Conservation (phyloP, 2,888 invertebrate species). For the Volucella bombylans region DNA sequence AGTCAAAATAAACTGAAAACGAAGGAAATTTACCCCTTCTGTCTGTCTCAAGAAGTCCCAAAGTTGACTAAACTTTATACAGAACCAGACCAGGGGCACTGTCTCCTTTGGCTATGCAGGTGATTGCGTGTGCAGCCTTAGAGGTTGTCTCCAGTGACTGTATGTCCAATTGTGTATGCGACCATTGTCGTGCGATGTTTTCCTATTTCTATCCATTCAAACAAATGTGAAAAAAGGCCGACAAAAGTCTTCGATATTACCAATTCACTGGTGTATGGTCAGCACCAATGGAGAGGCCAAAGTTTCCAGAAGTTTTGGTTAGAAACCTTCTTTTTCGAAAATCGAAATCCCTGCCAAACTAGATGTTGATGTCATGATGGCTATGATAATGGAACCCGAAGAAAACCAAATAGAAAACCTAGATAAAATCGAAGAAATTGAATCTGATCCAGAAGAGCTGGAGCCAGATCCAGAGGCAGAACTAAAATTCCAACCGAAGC, state of each 20-base stretch:
- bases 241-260: slow-evolving; percentile 87
- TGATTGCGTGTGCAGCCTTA: slow-evolving; percentile 89
- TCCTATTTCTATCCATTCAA: slow-evolving; percentile 89
- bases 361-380: neutral
- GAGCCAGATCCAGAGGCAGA: neutral
- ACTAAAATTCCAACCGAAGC: neutral
- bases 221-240: slow-evolving; percentile 89
- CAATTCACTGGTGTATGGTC: slow-evolving; percentile 86
- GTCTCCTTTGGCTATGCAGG: slow-evolving; percentile 88
- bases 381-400: neutral
- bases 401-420: neutral
- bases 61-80: slow-evolving; percentile 87
- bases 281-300: slow-evolving; percentile 82
- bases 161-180: slow-evolving; percentile 89
- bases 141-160: slow-evolving; percentile 88
- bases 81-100: slow-evolving; percentile 82
- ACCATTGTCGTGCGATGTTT: slow-evolving; percentile 87
- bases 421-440: neutral
- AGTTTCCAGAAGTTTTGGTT: slow-evolving; percentile 82
- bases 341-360: slow-evolving; percentile 17
- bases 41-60: slow-evolving; percentile 85
- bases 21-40: slow-evolving; percentile 89
- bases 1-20: slow-evolving; percentile 75
- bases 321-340: slow-evolving; percentile 50
- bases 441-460: neutral